Conservation (phyloP, 2,113 vertebrate genomes). For the Oryzias curvinotus region DNA sequence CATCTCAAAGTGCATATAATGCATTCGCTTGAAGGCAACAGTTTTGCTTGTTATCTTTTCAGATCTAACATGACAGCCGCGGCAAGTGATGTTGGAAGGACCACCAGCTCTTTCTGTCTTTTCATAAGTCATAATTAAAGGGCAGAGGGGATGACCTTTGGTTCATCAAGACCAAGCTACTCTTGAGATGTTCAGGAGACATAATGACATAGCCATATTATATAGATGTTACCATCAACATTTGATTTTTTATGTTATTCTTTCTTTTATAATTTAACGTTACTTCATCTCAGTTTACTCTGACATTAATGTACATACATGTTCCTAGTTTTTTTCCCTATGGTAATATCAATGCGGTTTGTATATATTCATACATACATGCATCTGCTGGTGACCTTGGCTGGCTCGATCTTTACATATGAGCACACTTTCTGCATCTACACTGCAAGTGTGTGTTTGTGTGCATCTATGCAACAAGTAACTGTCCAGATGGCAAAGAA, state of each 20-base stretch:
- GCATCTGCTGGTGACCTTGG: constrained; percentile 46
- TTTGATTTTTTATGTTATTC: too few relatives aligned
- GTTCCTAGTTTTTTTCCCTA: too few relatives aligned
- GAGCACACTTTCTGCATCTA: constrained; percentile 45
- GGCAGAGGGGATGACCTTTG: constrained; percentile 81
- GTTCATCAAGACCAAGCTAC: constrained; percentile 74
- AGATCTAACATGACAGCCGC: constrained; percentile 30
- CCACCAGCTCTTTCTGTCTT: constrained; percentile 55
- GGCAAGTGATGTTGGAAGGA: constrained; percentile 30
- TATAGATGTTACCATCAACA: too few relatives aligned
- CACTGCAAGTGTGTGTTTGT: constrained; percentile 40
- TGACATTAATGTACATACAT: too few relatives aligned
- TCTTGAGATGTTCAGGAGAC: constrained; percentile 71
- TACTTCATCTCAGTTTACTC: not conserved
- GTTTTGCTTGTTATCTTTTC: constrained; percentile 5
- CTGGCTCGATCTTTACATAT: constrained; percentile 54
- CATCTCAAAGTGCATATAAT: constrained; percentile 10
- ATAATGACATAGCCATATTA: too few relatives aligned
- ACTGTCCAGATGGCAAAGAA: constrained; percentile 65
- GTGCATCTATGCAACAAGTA: constrained; percentile 54
- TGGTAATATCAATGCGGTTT: not conserved
- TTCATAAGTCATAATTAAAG: constrained; percentile 76
- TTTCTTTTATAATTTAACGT: too few relatives aligned
- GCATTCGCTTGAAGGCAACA: constrained; percentile 20
- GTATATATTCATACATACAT: constrained; percentile 18